Evolutionary conservation across 2,888 invertebrate species (phyloP).

Genomic region (Caenorhabditis parvicauda): DNA sequence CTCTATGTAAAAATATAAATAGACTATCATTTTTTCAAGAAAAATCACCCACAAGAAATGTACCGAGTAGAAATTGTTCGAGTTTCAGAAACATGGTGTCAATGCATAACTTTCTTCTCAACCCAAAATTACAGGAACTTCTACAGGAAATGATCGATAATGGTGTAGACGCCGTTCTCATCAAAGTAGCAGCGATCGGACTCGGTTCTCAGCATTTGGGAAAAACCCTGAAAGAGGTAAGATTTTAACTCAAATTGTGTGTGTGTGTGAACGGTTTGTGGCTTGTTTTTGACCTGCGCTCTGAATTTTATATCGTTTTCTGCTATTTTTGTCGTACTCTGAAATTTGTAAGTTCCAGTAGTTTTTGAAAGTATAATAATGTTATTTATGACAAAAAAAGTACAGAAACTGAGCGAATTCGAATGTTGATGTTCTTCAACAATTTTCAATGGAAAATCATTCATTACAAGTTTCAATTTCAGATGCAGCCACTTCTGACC

Average conservation of each 20-base stretch:
- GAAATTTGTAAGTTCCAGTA: too few relatives aligned
- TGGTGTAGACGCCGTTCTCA: slow-evolving; percentile 86
- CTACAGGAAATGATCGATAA: slow-evolving; percentile 93
- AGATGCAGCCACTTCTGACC: slow-evolving; percentile 82
- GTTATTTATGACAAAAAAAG: too few relatives aligned
- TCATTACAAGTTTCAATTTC: slow-evolving; percentile 56
- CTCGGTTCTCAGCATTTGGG: slow-evolving; percentile 73
- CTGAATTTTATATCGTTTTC: too few relatives aligned
- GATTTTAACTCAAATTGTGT: too few relatives aligned
- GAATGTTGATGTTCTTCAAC: not conserved
- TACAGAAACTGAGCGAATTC: too few relatives aligned
- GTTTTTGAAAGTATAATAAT: too few relatives aligned
- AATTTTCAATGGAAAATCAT: not conserved
- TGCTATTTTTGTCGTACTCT: too few relatives aligned
- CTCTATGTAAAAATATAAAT: not conserved
- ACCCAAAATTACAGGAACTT: slow-evolving; percentile 71
- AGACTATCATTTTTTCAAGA: not conserved
- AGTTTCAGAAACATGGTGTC: too few relatives aligned
- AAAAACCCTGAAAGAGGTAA: slow-evolving; percentile 48
- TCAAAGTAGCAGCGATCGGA: slow-evolving; percentile 86
- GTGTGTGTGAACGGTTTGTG: too few relatives aligned
- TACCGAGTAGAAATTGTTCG: not conserved
- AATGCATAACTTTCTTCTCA: not conserved
- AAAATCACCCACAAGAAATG: not conserved
- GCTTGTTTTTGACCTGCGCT: too few relatives aligned